phyloP scores from a whole-genome alignment of 1,140 invertebrate species.

The Penaeus vannamei region DNA sequence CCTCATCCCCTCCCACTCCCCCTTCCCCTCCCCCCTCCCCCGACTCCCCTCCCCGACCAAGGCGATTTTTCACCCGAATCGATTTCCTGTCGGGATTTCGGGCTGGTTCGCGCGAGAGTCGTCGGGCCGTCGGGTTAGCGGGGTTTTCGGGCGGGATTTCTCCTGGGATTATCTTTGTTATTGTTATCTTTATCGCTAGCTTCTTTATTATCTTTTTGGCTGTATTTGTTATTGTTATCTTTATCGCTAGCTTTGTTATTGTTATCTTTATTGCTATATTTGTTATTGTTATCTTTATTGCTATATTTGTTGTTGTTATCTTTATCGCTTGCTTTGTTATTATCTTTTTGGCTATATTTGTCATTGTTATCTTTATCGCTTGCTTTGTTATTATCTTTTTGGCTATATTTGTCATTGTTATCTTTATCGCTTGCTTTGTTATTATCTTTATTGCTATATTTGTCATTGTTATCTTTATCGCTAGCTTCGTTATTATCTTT shows the following conservation, averaged over 20 bases:
- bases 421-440: not conserved
- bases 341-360: not conserved
- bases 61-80: no score
- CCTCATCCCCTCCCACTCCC: no score
- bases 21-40: no score
- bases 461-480: no score
- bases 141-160: no score
- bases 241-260: not conserved
- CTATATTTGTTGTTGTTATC: not conserved
- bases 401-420: not conserved
- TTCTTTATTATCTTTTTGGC: not conserved
- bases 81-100: no score
- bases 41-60: no score
- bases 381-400: not conserved
- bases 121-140: no score
- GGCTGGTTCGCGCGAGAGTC: no score
- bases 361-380: not conserved
- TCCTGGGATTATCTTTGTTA: no score
- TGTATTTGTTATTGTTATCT: not conserved
- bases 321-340: not conserved
- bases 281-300: not conserved
- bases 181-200: no score
- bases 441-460: conserved; percentile 12
- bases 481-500: not conserved
- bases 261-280: not conserved